Base-by-base conservation (phyloP, 2,888 invertebrate species). In the Balanococcus diminutus region DNA sequence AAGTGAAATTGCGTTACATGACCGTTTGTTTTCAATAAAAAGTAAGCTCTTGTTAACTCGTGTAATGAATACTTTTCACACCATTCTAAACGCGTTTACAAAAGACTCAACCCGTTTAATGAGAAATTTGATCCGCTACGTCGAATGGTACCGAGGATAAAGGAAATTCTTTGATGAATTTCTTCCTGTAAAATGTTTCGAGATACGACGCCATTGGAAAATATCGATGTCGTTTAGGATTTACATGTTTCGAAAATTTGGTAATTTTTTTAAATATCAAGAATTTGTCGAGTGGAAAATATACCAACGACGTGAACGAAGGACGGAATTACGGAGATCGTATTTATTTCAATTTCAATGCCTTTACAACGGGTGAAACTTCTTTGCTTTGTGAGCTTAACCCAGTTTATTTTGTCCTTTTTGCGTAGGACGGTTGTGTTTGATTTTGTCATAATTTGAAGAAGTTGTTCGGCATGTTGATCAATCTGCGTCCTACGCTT, bases 21-120 rank as follows among this genome's bases (percentile, higher is more conserved):
- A 3, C 16, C 67, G 31, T 67, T 67, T 67, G 28, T 67, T 67
- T 67, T 67, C 28, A 67, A 67, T 67, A 67, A 67, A 67, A 67
- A 67, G 28, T 25, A 1, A 25, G 67, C 67, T 67, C 28, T 67
- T 67, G 31, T 67, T 28, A 28, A 67, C 67, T 28, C 2, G 11
- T 67, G 67, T 67, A 67, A 67, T 28, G 28, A 31, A 67, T 67
- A 28, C 67, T 25, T 67, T 61, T 14, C 51, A 67, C 67, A 5
- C 4, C 28, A 14, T 67, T 67, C 28, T 28, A 5, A 67, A 67
- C 31, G n/a, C n/a, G 67, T 67, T 67, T 11, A 67, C 67, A 67
- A 67, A 67, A 31, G 28, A 67, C n/a, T 9, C 28, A 28, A 28
- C 31, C 14, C 25, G 31, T 31, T 67, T 28, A 67, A 67, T 28